Conservation (phyloP, 2,797 vertebrate genomes). For the Heliangelus exortis region DNA sequence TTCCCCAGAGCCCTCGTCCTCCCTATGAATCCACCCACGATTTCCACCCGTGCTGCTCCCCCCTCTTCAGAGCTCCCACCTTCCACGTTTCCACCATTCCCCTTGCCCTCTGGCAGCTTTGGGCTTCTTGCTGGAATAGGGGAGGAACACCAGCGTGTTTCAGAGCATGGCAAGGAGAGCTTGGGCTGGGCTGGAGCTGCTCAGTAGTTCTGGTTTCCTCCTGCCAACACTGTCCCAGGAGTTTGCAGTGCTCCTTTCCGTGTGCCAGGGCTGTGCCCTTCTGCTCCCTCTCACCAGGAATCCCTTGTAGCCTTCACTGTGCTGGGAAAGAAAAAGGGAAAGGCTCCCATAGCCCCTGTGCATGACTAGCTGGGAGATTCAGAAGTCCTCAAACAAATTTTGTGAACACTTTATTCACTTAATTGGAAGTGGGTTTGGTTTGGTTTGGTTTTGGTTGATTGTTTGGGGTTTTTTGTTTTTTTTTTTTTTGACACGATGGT, state of each 20-base stretch:
- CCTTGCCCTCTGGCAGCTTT: background rate
- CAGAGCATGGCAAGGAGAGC: background rate
- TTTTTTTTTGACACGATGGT: background rate
- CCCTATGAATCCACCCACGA: background rate
- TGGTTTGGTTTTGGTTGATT: accelerated
- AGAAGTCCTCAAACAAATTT: background rate
- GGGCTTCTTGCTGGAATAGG: background rate
- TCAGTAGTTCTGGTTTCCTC: background rate
- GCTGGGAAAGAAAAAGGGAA: background rate
- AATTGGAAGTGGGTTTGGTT: background rate
- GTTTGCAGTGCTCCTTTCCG: background rate
- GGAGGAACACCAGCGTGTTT: background rate
- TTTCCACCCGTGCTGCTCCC: background rate
- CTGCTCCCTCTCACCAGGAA: accelerated
- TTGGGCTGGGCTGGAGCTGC: background rate
- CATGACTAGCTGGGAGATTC: background rate
- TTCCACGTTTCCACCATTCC: accelerated
- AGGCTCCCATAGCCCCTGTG: background rate
- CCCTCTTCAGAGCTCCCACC: background rate
- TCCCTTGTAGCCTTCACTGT: background rate
- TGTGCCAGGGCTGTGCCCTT: accelerated
- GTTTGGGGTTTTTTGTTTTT: accelerated
- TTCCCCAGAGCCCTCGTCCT: background rate
- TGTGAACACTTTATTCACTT: background rate
- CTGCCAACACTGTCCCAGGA: background rate